Evolutionary conservation across 30 jellyfish, hydroid and myxozoan genomes (phyloP).

Genomic region (Clytia hemisphaerica): DNA sequence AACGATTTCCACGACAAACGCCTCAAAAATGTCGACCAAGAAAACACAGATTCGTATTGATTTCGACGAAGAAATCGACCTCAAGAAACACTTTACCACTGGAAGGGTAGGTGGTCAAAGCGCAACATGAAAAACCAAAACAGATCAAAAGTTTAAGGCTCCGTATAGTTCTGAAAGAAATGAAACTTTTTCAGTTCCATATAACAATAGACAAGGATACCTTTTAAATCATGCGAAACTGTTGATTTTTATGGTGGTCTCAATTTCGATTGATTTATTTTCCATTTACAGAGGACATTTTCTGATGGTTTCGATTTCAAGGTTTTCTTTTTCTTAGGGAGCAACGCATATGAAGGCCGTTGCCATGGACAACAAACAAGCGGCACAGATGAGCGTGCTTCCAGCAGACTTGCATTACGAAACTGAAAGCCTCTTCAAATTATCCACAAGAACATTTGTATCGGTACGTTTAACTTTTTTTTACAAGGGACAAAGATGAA

Average conservation of each 20-base stretch:
- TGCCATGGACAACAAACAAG: conserved; percentile 62
- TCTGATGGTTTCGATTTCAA: too few species aligned
- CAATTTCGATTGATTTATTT: too few species aligned
- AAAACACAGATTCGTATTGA: conserved; percentile 2
- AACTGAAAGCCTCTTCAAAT: conserved; percentile 49
- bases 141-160: too few species aligned
- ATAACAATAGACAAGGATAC: too few species aligned
- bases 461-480: too few species aligned
- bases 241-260: too few species aligned
- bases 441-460: conserved; percentile 11
- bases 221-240: too few species aligned
- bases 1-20: conserved; percentile 8
- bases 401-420: conserved; percentile 88
- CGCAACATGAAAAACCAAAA: too few species aligned
- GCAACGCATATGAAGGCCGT: conserved; percentile 58
- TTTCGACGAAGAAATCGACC: conserved; percentile 24
- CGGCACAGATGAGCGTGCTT: conserved; percentile 41
- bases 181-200: too few species aligned
- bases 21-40: conserved; percentile 1
- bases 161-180: too few species aligned
- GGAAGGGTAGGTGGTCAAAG: conserved; percentile 20
- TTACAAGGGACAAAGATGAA: too few species aligned
- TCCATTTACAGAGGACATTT: too few species aligned
- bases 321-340: conserved; percentile 29
- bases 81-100: conserved; percentile 21